Evolutionary conservation across 2,888 invertebrate genomes (phyloP).

Genomic region (Hemithea aestivaria): DNA sequence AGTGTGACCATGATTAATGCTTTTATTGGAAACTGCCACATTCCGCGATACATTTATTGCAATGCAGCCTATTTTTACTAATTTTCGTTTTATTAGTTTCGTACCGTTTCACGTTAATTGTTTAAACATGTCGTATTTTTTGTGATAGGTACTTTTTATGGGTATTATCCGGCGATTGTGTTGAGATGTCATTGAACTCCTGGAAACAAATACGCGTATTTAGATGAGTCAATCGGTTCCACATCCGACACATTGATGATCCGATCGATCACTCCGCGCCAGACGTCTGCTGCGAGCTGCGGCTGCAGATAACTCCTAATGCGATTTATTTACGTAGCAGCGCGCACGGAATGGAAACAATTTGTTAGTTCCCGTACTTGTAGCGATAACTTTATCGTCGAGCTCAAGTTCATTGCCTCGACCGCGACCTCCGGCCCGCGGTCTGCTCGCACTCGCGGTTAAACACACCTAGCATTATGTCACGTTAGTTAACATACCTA

Average conservation of each 20-base stretch:
- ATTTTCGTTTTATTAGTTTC: too few relatives aligned
- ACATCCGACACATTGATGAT: conserved; percentile 11
- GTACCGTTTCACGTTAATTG: too few relatives aligned
- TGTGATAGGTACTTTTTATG: too few relatives aligned
- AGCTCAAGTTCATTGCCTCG: conserved; percentile 14
- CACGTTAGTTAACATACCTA: not conserved
- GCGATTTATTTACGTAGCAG: conserved; percentile 8
- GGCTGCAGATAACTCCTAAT: conserved; percentile 12
- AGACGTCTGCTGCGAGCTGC: conserved; percentile 1
- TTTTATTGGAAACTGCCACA: too few relatives aligned
- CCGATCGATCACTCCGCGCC: conserved; percentile 14
- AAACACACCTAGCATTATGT: too few relatives aligned
- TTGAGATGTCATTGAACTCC: conserved; percentile 15
- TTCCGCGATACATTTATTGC: too few relatives aligned
- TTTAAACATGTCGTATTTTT: too few relatives aligned
- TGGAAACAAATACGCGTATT: conserved; percentile 6
- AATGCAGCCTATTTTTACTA: too few relatives aligned
- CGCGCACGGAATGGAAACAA: conserved; percentile 3
- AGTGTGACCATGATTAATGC: too few relatives aligned
- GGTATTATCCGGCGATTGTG: too few relatives aligned
- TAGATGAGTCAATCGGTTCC: conserved; percentile 13
- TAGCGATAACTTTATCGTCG: conserved; percentile 15
- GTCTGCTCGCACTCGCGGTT: conserved; percentile 3
- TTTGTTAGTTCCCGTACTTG: conserved; percentile 3
- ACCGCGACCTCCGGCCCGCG: not conserved